Conservation (phyloP, 2,888 invertebrate species). For the Proisotoma minuta region DNA sequence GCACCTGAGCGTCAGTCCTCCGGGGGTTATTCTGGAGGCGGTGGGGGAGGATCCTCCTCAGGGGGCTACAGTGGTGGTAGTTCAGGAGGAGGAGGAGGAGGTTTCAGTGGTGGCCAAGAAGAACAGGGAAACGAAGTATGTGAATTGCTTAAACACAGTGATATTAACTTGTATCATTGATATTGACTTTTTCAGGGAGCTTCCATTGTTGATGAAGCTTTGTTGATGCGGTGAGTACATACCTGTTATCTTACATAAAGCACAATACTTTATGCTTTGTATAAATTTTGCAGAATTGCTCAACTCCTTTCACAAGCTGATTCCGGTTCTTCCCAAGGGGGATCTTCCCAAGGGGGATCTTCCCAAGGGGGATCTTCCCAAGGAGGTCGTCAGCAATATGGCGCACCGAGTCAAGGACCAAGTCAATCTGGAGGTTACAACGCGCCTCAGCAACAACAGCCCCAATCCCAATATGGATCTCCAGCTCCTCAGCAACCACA, state of each 20-base stretch:
- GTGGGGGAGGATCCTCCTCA: conserved; percentile 9
- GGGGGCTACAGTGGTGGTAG: conserved; percentile 12
- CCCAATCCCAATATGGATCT: conserved; percentile 1
- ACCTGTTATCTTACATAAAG: background rate
- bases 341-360: conserved; percentile 16
- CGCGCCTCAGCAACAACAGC: background rate
- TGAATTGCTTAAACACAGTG: background rate
- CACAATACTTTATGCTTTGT: background rate
- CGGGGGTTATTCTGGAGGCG: background rate
- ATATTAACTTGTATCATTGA: conserved; percentile 16
- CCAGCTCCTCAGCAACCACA: background rate
- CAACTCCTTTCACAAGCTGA: conserved; percentile 31
- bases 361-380: conserved; percentile 8
- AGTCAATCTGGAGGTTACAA: conserved; percentile 6
- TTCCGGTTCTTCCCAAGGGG: conserved; percentile 10
- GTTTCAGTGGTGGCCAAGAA: background rate
- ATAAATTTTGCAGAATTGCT: conserved; percentile 24
- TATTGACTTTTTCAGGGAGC: too few species aligned
- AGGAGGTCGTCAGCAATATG: conserved; percentile 1
- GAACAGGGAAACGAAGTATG: too few species aligned
- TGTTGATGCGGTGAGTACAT: background rate
- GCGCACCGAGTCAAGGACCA: conserved; percentile 14
- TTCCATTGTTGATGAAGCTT: conserved; percentile 33
- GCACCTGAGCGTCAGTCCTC: too few species aligned
- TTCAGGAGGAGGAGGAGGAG: conserved; percentile 16